A percentile compares a stretch with the other conserved stretches of the same genome.
These are phyloP conservation scores for Bradypus variegatus DNA, from an alignment of 2,797 vertebrate genomes.

Conservation along the genomic window DNA sequence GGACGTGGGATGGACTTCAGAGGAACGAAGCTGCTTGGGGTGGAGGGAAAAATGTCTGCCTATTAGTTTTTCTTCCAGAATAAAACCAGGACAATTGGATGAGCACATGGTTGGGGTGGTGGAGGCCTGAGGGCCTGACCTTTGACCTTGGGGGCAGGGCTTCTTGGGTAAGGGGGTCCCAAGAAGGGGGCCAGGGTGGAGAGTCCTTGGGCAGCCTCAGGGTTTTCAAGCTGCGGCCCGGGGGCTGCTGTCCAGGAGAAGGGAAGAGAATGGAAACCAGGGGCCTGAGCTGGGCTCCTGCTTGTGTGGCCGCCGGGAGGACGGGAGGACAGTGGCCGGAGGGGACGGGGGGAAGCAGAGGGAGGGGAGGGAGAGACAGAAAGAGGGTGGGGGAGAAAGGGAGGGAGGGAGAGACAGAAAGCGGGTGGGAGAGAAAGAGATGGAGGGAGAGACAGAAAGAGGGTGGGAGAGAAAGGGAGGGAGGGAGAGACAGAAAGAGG, in stretches of 20 bases:
- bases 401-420: neutral
- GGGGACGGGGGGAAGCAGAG: rapidly evolving
- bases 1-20: neutral
- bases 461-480: neutral
- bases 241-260: rapidly evolving
- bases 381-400: too few species aligned
- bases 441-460: too few species aligned
- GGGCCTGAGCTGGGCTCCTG: too few species aligned
- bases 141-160: neutral
- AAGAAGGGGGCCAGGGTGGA: neutral
- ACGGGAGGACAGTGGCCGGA: too few species aligned
- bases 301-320: rapidly evolving
- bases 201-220: neutral
- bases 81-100: neutral
- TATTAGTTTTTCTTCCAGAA: neutral
- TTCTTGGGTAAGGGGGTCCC: neutral
- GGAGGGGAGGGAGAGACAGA: neutral
- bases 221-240: neutral
- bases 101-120: neutral
- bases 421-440: neutral
- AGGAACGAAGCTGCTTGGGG: neutral
- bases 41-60: neutral
- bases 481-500: neutral
- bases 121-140: neutral
- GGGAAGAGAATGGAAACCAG: neutral